Conservation (phyloP, 64 coral and sea anemone genomes). For the Cladopsammia gracilis region DNA sequence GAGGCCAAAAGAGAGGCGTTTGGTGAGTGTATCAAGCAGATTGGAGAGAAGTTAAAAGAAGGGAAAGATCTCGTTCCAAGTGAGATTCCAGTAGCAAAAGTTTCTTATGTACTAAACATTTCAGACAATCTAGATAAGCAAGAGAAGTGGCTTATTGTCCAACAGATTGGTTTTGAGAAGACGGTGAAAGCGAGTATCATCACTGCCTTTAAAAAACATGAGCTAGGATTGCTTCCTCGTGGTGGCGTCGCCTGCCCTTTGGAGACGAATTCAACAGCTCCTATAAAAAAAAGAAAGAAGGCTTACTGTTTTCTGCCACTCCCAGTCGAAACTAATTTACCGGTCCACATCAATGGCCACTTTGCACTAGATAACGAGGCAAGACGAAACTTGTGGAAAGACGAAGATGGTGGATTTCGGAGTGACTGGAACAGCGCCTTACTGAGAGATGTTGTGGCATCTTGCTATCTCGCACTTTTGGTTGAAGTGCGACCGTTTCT, state of each 20-base stretch:
- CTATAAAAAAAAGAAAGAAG: not conserved
- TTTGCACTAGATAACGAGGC: conserved; percentile 73
- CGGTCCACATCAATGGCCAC: conserved; percentile 79
- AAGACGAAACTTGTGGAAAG: conserved; percentile 75
- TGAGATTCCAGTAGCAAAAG: too few relatives aligned
- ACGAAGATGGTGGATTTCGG: conserved; percentile 73
- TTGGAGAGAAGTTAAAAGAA: too few relatives aligned
- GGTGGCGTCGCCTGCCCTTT: too few relatives aligned
- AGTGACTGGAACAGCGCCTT: conserved; percentile 85
- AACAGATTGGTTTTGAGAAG: conserved; percentile 81
- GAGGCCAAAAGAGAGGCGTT: conserved; percentile 71
- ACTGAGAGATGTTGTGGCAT: conserved; percentile 70
- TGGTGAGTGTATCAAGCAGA: conserved; percentile 12
- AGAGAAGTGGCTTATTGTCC: too few relatives aligned
- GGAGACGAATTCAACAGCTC: not conserved
- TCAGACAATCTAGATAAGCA: too few relatives aligned
- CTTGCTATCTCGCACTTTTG: conserved; percentile 69
- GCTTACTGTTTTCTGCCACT: conserved; percentile 84
- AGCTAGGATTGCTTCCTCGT: too few relatives aligned
- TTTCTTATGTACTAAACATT: too few relatives aligned
- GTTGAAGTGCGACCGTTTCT: conserved; percentile 5
- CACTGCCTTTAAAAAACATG: conserved; percentile 17
- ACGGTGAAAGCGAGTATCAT: not conserved
- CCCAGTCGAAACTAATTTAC: conserved; percentile 76
- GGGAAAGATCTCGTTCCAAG: too few relatives aligned